Conservation (phyloP, 2,888 invertebrate species). For the Harpalus rubripes region DNA sequence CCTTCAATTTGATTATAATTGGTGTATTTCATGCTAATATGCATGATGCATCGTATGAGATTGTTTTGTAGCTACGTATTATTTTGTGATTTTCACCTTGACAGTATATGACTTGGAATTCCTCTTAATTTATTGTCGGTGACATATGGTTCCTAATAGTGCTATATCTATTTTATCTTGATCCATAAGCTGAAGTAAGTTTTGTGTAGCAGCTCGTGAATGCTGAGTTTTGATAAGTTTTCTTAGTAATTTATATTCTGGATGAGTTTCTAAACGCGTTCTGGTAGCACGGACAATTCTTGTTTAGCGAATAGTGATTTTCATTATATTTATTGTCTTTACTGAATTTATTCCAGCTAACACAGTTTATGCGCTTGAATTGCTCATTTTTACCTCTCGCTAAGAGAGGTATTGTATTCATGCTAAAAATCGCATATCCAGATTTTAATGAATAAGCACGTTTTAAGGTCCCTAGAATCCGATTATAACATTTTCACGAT, state of each 20-base stretch:
- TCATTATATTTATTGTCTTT: background rate
- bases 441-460: no score
- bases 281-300: background rate
- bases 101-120: background rate
- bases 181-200: background rate
- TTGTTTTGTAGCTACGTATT: background rate
- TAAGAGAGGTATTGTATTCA: no score
- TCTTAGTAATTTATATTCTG: background rate
- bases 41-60: conserved; percentile 6
- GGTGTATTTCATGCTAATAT: background rate
- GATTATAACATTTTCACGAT: no score
- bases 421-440: no score
- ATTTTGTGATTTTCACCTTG: background rate
- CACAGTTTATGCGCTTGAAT: background rate
- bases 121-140: conserved; percentile 4
- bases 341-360: background rate
- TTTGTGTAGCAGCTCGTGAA: background rate
- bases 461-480: no score
- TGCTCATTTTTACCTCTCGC: background rate
- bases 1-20: background rate
- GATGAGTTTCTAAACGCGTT: background rate
- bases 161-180: conserved; percentile 11
- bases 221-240: background rate
- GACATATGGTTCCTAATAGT: background rate
- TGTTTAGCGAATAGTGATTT: background rate